A percentile compares a stretch with the other conserved stretches of the same genome.
phyloP scores from a whole-genome alignment of 2,888 invertebrate genomes.

The Troilus luridus region DNA sequence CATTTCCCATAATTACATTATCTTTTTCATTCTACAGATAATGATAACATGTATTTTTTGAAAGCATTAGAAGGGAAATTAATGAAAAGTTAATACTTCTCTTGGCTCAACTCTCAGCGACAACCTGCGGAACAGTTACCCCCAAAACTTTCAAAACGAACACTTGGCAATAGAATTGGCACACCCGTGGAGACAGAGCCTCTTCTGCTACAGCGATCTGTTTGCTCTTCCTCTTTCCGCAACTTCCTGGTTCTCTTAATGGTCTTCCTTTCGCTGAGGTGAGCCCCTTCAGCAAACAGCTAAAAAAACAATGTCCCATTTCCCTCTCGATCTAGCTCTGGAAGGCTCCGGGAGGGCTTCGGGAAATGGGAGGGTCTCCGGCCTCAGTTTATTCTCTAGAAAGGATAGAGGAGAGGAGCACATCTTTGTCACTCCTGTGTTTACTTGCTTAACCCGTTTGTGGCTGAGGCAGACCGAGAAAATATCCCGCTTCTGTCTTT shows the following conservation, averaged over 20 bases:
- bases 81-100: no score
- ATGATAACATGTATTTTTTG: no score
- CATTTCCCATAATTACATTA: no score
- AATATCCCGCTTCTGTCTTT: neutral
- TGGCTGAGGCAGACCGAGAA: neutral
- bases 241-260: constrained; percentile 27
- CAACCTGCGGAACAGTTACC: no score
- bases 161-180: neutral
- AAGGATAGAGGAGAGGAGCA: constrained; percentile 18
- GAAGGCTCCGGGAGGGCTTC: neutral
- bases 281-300: constrained; percentile 27
- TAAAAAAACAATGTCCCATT: constrained; percentile 50
- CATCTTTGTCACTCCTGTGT: neutral
- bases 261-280: neutral
- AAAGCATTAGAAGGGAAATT: no score
- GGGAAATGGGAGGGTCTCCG: neutral
- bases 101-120: no score
- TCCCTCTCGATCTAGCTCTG: neutral
- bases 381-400: constrained; percentile 9
- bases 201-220: neutral
- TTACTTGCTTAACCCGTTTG: neutral
- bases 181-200: neutral
- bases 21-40: no score
- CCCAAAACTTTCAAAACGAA: no score
- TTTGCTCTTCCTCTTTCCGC: constrained; percentile 17